These are phyloP conservation scores for Dicentrarchus labrax DNA, from an alignment of 2,113 vertebrate genomes.

Conservation along the genomic window DNA sequence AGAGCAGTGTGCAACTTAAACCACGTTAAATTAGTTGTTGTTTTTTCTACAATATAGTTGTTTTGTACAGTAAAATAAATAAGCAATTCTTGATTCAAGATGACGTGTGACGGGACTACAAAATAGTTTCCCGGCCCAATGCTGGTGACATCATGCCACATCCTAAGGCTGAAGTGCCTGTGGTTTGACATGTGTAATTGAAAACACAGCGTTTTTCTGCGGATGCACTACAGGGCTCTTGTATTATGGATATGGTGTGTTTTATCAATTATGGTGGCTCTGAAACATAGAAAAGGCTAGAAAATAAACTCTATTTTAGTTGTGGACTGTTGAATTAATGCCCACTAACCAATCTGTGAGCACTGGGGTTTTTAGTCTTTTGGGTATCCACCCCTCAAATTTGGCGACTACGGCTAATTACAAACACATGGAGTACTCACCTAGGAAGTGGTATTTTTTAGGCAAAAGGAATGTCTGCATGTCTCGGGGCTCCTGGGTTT, in stretches of 20 bases:
- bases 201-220: slow-evolving; percentile 39
- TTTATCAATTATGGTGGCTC: slow-evolving; percentile 65
- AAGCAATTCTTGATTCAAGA: slow-evolving; percentile 24
- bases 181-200: slow-evolving; percentile 64
- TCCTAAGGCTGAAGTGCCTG: slow-evolving; percentile 56
- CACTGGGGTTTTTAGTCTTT: slow-evolving; percentile 30
- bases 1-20: slow-evolving; percentile 8
- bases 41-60: slow-evolving; percentile 27
- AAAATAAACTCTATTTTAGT: slow-evolving; percentile 54
- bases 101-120: slow-evolving; percentile 26
- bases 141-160: slow-evolving; percentile 77
- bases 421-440: slow-evolving; percentile 63
- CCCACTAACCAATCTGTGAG: slow-evolving; percentile 32
- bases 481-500: slow-evolving; percentile 39
- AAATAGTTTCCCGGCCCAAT: slow-evolving; percentile 67
- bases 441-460: slow-evolving; percentile 30
- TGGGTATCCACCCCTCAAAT: slow-evolving; percentile 26
- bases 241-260: slow-evolving; percentile 51
- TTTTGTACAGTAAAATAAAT: slow-evolving; percentile 53
- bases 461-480: slow-evolving; percentile 43
- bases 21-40: not conserved
- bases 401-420: slow-evolving; percentile 43
- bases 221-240: slow-evolving; percentile 26
- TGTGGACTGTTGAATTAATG: slow-evolving; percentile 50
- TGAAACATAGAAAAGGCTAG: slow-evolving; percentile 5